phyloP scores from a whole-genome alignment of 92 coral and sea anemone species.

The Virgularia gustaviana region DNA sequence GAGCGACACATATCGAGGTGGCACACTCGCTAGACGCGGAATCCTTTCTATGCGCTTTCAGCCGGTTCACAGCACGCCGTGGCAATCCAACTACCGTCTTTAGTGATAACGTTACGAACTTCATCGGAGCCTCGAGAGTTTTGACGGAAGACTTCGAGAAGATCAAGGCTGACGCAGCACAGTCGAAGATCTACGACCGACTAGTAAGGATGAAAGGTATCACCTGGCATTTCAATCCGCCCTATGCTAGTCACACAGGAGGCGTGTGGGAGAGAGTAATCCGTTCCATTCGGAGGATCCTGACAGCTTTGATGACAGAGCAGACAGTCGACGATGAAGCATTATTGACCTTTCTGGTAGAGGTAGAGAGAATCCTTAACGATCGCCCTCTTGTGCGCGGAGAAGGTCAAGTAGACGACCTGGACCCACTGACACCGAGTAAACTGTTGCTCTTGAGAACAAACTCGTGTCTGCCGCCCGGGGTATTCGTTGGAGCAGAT shows the following conservation, averaged over 20 bases:
- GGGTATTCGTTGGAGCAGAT: neutral
- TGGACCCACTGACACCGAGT: constrained; percentile 10
- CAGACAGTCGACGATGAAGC: too few species aligned
- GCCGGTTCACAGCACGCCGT: constrained; percentile 8
- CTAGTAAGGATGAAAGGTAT: constrained; percentile 15
- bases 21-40: constrained; percentile 26
- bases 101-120: constrained; percentile 14
- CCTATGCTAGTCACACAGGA: constrained; percentile 47
- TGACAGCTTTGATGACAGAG: constrained; percentile 16
- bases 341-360: too few species aligned
- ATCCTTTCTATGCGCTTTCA: constrained; percentile 26
- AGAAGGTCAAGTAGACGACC: neutral
- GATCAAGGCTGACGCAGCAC: neutral
- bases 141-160: constrained; percentile 22
- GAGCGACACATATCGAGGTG: constrained; percentile 13
- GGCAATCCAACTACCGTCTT: neutral
- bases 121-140: neutral
- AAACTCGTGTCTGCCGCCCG: constrained; percentile 24
- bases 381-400: constrained; percentile 3
- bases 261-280: constrained; percentile 59
- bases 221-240: constrained; percentile 24
- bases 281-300: constrained; percentile 39
- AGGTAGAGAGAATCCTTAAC: constrained; percentile 10
- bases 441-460: constrained; percentile 6
- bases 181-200: constrained; percentile 12